Conservation (phyloP, 2,113 vertebrate genomes). For the Corynorhinus townsendii region DNA sequence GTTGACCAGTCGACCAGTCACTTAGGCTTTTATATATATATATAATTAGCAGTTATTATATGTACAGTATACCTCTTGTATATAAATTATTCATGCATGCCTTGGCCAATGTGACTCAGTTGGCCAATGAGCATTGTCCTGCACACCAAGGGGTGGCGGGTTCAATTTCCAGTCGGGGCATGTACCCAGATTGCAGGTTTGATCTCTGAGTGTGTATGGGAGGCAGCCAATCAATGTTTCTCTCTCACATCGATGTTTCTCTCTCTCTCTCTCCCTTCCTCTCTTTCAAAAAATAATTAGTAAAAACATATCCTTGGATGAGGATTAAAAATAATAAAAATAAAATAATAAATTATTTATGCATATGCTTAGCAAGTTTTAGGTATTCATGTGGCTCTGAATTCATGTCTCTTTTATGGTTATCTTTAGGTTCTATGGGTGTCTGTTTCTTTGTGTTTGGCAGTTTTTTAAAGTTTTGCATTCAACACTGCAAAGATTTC, state of each 20-base stretch:
- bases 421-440: not conserved
- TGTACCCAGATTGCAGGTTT: not conserved
- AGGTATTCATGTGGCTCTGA: not conserved
- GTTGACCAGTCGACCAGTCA: too few relatives aligned
- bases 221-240: not conserved
- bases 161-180: not conserved
- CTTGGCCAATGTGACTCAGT: not conserved
- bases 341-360: not conserved
- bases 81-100: not conserved
- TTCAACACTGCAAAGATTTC: not conserved
- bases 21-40: too few relatives aligned
- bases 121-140: not conserved
- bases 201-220: not conserved
- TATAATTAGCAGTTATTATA: not conserved
- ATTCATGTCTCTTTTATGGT: not conserved
- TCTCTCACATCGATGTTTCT: too few relatives aligned
- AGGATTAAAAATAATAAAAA: too few relatives aligned
- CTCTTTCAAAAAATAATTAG: too few relatives aligned
- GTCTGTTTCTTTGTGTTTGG: not conserved
- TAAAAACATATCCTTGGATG: too few relatives aligned
- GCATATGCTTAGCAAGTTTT: not conserved
- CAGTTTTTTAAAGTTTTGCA: not conserved
- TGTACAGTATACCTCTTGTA: not conserved
- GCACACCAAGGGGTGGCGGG: not conserved
- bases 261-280: too few relatives aligned